Evolutionary conservation across 2,888 invertebrate species (phyloP).

Genomic region (Acronicta aceris): DNA sequence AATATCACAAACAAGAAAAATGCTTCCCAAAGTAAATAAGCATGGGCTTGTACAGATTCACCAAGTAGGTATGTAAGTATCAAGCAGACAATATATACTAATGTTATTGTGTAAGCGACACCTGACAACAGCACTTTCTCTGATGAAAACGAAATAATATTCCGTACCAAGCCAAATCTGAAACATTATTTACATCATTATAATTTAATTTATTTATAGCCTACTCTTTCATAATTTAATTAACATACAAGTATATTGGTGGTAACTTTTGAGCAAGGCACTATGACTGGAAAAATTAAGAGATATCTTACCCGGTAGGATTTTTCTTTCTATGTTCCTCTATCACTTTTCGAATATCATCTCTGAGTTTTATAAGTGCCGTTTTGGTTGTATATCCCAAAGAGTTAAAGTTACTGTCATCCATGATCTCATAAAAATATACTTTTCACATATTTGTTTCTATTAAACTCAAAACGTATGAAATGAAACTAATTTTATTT

Average conservation of each 20-base stretch:
- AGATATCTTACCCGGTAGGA: slow-evolving; percentile 72
- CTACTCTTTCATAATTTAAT: neutral
- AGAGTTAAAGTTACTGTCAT: slow-evolving; percentile 71
- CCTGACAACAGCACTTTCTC: slow-evolving; percentile 83
- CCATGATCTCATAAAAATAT: slow-evolving; percentile 68
- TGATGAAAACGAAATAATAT: slow-evolving; percentile 84
- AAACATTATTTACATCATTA: slow-evolving; percentile 54
- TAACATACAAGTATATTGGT: too few species aligned
- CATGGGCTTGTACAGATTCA: slow-evolving; percentile 79
- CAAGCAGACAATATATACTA: slow-evolving; percentile 79
- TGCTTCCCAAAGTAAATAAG: slow-evolving; percentile 82
- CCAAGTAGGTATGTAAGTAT: slow-evolving; percentile 80
- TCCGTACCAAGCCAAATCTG: slow-evolving; percentile 75
- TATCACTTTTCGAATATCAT: slow-evolving; percentile 91
- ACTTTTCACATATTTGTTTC: slow-evolving; percentile 58
- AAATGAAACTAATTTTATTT: slow-evolving; percentile 30
- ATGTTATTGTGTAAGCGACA: slow-evolving; percentile 81
- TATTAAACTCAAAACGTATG: slow-evolving; percentile 10
- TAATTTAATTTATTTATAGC: neutral
- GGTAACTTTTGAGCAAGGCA: neutral
- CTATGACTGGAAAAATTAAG: slow-evolving; percentile 4
- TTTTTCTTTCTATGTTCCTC: slow-evolving; percentile 90
- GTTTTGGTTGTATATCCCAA: slow-evolving; percentile 91
- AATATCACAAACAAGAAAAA: slow-evolving; percentile 80
- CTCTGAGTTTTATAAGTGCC: slow-evolving; percentile 91